Conservation (phyloP, 2,888 invertebrate species). For the Parasteatoda lunata region DNA sequence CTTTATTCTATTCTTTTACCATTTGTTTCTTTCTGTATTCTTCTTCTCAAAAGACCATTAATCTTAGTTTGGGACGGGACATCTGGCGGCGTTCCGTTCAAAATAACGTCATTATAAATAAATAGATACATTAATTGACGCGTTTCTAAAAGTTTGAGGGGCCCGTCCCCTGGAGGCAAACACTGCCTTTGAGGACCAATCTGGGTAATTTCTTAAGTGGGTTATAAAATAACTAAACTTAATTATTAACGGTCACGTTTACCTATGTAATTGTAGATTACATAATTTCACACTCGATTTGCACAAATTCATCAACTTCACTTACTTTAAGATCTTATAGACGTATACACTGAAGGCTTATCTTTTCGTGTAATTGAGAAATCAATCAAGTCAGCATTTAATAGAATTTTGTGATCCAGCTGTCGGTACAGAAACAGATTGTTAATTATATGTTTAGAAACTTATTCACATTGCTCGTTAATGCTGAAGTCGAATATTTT, state of each 20-base stretch:
- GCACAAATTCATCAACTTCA: neutral
- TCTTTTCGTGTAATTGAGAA: neutral
- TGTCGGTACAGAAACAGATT: neutral
- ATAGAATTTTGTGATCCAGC: neutral
- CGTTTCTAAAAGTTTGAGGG: neutral
- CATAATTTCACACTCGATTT: neutral
- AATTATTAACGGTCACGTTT: neutral
- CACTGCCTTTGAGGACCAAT: neutral
- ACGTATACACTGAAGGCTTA: neutral
- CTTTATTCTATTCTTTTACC: neutral
- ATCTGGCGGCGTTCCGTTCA: neutral
- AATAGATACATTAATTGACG: constrained; percentile 1
- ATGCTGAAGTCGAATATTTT: no score
- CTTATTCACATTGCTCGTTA: no score
- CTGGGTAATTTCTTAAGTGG: neutral
- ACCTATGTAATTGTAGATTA: neutral
- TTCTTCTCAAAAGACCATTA: neutral
- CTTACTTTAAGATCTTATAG: neutral
- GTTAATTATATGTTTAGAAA: no score
- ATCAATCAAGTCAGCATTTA: neutral
- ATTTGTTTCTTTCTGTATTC: neutral
- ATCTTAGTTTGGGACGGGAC: neutral
- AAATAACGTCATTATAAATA: constrained; percentile 1
- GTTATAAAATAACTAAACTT: neutral
- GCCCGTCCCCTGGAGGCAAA: neutral